Conservation (phyloP, 2,113 vertebrate species). For the Helogale parvula region DNA sequence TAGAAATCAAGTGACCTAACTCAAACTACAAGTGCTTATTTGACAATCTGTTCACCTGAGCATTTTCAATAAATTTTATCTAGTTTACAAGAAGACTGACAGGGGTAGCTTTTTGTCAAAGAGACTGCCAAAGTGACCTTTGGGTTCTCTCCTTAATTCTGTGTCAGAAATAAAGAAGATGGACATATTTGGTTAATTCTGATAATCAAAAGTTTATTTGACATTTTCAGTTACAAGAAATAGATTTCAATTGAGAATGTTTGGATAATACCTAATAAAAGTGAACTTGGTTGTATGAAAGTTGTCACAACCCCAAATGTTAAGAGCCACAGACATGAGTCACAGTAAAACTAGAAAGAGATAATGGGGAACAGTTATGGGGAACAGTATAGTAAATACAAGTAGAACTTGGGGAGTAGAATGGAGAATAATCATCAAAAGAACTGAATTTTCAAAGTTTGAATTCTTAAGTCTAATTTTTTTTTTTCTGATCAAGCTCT, state of each 20-base stretch:
- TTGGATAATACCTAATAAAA: background rate
- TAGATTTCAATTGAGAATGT: slow-evolving; percentile 26
- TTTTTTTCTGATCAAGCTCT: too few species aligned
- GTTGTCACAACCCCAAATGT: background rate
- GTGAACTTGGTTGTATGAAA: background rate
- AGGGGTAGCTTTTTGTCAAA: background rate
- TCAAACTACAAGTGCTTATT: background rate
- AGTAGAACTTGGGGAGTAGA: background rate
- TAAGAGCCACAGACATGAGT: background rate
- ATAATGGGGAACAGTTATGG: background rate
- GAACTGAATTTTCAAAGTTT: background rate
- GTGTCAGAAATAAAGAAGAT: background rate
- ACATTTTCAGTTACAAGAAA: slow-evolving; percentile 47
- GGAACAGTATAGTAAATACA: background rate
- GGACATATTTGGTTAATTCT: background rate
- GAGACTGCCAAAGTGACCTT: background rate
- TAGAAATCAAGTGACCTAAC: background rate
- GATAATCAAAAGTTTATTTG: background rate
- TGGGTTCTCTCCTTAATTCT: slow-evolving; percentile 5
- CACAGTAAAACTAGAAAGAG: background rate
- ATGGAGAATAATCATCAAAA: background rate
- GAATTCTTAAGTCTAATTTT: background rate
- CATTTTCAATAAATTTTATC: background rate
- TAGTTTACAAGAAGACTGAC: background rate
- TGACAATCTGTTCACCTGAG: background rate